A percentile compares a stretch with the other conserved stretches of the same genome.
Evolutionary conservation across 2,113 vertebrate genomes (phyloP).

Genomic region (Phalacrocorax brasilianus): DNA sequence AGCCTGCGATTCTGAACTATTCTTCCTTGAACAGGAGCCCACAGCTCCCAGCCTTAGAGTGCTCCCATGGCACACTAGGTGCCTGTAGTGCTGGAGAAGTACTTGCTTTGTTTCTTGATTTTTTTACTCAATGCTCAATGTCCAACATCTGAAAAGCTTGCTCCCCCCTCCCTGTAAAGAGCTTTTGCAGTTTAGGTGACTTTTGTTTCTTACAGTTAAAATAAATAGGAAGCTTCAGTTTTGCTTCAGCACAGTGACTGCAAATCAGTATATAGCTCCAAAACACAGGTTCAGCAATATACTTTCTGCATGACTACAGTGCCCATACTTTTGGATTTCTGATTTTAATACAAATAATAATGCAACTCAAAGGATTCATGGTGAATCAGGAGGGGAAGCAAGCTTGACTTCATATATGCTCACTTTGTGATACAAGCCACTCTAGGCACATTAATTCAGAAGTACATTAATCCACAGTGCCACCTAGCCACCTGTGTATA

Average conservation of each 20-base stretch:
- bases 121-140: not conserved
- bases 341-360: not conserved
- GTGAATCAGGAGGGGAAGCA: not conserved
- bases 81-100: not conserved
- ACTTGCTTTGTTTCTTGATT: not conserved
- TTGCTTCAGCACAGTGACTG: not conserved
- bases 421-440: constrained; percentile 31
- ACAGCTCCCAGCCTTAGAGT: not conserved
- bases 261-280: not conserved
- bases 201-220: not conserved
- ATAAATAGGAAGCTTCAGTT: not conserved
- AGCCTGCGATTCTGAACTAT: not conserved
- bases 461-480: constrained; percentile 72
- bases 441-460: constrained; percentile 54
- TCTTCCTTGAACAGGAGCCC: not conserved
- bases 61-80: accelerated
- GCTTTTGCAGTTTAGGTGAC: not conserved
- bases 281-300: not conserved
- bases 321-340: not conserved
- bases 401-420: not conserved
- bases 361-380: not conserved
- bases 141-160: not conserved
- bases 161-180: too few relatives aligned
- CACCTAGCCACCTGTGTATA: constrained; percentile 66
- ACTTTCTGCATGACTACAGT: not conserved